These are phyloP conservation scores for Himalopsyche phryganea DNA, from an alignment of 1,140 invertebrate species.

Conservation along the genomic window DNA sequence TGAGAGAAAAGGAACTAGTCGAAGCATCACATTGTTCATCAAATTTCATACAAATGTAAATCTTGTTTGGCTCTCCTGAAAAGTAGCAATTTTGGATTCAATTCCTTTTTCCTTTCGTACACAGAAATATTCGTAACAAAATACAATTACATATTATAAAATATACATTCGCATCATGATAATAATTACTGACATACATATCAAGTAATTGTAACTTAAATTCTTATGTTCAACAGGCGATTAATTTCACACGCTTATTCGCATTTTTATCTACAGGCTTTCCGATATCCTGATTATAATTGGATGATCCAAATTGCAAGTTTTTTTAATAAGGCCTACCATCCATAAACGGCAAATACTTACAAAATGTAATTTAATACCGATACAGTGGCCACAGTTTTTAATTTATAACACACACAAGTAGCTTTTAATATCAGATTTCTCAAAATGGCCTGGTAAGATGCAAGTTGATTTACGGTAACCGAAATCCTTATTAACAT, in stretches of 20 bases:
- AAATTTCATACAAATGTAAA: no score
- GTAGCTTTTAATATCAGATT: neutral
- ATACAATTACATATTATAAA: no score
- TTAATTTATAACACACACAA: slow-evolving; percentile 6
- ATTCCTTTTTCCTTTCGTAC: no score
- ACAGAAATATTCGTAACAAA: no score
- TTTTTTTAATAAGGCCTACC: neutral
- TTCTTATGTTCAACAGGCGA: neutral
- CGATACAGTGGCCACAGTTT: neutral
- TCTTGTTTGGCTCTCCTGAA: no score
- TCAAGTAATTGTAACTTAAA: no score
- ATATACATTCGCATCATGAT: no score
- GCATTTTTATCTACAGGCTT: neutral
- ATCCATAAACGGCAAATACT: neutral
- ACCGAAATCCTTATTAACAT: slow-evolving; percentile 2
- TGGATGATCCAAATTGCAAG: neutral
- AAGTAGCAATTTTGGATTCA: no score
- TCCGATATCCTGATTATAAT: slow-evolving; percentile 1
- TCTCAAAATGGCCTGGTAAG: slow-evolving; percentile 3
- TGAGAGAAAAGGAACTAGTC: no score
- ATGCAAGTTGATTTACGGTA: neutral
- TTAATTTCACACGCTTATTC: neutral
- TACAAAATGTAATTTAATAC: neutral
- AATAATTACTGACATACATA: no score
- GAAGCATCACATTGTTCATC: no score